These are phyloP conservation scores for Panthera leo DNA, from an alignment of 2,113 vertebrate genomes.

Conservation along the genomic window DNA sequence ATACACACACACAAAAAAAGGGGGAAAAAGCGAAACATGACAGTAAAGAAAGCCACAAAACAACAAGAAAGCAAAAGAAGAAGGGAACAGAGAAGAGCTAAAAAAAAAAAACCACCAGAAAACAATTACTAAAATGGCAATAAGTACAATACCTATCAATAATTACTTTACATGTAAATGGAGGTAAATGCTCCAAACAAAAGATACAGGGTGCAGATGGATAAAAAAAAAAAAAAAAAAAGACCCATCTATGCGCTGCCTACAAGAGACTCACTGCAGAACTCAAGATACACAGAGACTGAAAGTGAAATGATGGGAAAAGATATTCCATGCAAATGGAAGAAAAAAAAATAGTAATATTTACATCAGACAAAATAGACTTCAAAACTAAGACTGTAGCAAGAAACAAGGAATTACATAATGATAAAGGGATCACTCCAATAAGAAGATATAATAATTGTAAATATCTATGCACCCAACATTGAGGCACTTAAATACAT, in stretches of 20 bases:
- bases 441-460: background rate
- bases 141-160: background rate
- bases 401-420: background rate
- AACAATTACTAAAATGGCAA: background rate
- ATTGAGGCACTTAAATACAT: background rate
- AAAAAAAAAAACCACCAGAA: background rate
- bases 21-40: background rate
- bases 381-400: background rate
- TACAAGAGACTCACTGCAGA: background rate
- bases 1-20: background rate
- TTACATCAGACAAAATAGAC: background rate
- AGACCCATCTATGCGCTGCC: background rate
- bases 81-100: background rate
- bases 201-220: background rate
- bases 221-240: background rate
- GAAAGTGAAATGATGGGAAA: background rate
- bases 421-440: background rate
- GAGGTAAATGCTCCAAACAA: background rate
- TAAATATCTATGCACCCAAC: background rate
- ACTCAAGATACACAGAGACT: background rate
- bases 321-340: background rate
- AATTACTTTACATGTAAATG: background rate
- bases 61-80: background rate
- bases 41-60: background rate
- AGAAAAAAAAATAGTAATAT: background rate